These are phyloP conservation scores for Sturnira hondurensis DNA, from an alignment of 2,113 vertebrate species.

Conservation along the genomic window DNA sequence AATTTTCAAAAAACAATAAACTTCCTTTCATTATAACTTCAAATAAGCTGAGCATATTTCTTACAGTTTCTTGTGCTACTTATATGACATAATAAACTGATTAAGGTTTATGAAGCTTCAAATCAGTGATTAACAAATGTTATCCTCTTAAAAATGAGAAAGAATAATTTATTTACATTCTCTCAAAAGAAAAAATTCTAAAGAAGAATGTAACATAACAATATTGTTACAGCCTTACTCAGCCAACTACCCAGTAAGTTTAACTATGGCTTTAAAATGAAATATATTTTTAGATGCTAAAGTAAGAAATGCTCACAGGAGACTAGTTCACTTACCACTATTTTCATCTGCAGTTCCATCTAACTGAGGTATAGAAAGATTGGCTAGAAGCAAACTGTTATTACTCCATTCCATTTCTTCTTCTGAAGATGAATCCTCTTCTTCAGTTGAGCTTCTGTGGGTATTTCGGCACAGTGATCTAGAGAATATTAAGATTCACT, in stretches of 20 bases:
- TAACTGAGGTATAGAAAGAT: slow-evolving; percentile 95
- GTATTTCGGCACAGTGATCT: slow-evolving; percentile 84
- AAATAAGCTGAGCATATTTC: slow-evolving; percentile 19
- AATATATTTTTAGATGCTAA: neutral
- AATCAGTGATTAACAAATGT: neutral
- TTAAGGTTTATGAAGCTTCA: slow-evolving; percentile 28
- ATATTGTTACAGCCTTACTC: neutral
- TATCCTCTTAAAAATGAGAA: slow-evolving; percentile 21
- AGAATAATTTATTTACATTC: neutral
- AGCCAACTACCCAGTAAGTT: neutral
- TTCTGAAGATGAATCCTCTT: slow-evolving; percentile 90
- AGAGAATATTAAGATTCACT: slow-evolving; percentile 57
- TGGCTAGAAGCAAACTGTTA: slow-evolving; percentile 86
- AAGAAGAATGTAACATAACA: neutral
- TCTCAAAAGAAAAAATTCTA: neutral
- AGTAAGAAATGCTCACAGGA: slow-evolving; percentile 21
- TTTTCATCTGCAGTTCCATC: slow-evolving; percentile 98
- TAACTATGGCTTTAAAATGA: neutral
- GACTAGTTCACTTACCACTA: slow-evolving; percentile 86
- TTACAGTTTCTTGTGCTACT: neutral
- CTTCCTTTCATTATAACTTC: neutral
- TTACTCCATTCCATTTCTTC: slow-evolving; percentile 96
- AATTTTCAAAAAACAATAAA: neutral
- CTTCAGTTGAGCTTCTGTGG: slow-evolving; percentile 88
- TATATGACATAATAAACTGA: slow-evolving; percentile 20